Base-by-base conservation (phyloP, 1,140 invertebrate species). In the Drosophila sulfurigaster region DNA sequence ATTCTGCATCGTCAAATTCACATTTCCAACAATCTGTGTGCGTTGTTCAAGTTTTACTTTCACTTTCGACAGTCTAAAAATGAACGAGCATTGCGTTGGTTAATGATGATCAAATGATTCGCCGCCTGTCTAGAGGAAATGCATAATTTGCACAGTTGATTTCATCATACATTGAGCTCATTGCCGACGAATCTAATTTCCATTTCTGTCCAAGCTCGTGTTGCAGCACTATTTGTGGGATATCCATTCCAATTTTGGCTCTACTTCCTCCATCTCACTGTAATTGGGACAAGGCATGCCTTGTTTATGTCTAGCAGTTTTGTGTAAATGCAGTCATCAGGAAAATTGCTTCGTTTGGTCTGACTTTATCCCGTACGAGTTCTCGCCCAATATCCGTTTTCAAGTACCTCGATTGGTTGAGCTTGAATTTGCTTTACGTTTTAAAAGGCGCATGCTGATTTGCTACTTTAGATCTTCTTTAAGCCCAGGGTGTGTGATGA, bases 121-220 rank as follows among this genome's bases (percentile, higher is more conserved):
- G 7, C 35, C 56, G 72, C 30, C 75, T 62, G 59, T 54, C 63
- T 71, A 60, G 60, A 58, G 57, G 76, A 81, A 81, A 81, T 81
- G 81, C 81, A 81, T 81, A 79, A 81, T 74, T 81, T 81, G 76
- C 66, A 59, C 78, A 81, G 78, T 72, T 81, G 78, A 81, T 81
- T 81, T 80, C 78, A 76, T 75, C 41, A 65, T 66, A 64, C 59
- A 76, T 81, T 60, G 72, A 72, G 57, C 48, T 63, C 48, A 48
- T 48, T 16, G 8, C 15, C 16, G 16, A 20, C 46, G 20, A 54
- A 30, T 54, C 35, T 43, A 64, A 64, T 54, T 52, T 15, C 32
- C n/a, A 25, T 64, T 64, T 64, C 35, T 54, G 11, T n/a, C 35
- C 3, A 8, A 48, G 28, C 49, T 43, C 7, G n/a, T 13, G n/a